These are phyloP conservation scores for Macrochelys suwanniensis DNA, from an alignment of 2,797 vertebrate species.

Conservation along the genomic window DNA sequence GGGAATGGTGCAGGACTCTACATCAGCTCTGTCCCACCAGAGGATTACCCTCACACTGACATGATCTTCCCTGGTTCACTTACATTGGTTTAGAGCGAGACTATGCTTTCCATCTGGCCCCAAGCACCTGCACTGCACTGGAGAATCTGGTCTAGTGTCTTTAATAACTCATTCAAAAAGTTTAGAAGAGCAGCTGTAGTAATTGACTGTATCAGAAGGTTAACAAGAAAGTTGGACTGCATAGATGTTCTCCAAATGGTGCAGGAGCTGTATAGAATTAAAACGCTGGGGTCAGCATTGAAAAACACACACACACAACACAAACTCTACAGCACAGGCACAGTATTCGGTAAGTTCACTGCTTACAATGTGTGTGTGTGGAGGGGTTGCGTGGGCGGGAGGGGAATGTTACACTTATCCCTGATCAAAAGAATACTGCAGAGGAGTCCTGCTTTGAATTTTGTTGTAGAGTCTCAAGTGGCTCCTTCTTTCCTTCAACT, in stretches of 20 bases:
- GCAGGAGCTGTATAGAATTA: background rate
- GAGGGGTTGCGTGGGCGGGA: too few relatives aligned
- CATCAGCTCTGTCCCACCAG: background rate
- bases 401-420: too few relatives aligned
- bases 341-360: background rate
- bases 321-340: background rate
- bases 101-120: rapidly evolving
- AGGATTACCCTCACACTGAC: background rate
- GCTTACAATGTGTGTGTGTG: background rate
- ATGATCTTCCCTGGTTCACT: rapidly evolving
- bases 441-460: too few relatives aligned
- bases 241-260: background rate
- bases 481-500: background rate
- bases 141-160: background rate
- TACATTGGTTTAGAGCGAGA: background rate
- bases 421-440: too few relatives aligned
- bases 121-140: background rate
- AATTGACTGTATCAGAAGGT: background rate
- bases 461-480: background rate
- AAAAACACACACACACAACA: background rate
- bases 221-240: background rate
- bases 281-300: background rate
- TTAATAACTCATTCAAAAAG: background rate
- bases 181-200: background rate
- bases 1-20: background rate